Evolutionary conservation across 2,888 invertebrate genomes (phyloP).

Genomic region (Lymantria monacha): DNA sequence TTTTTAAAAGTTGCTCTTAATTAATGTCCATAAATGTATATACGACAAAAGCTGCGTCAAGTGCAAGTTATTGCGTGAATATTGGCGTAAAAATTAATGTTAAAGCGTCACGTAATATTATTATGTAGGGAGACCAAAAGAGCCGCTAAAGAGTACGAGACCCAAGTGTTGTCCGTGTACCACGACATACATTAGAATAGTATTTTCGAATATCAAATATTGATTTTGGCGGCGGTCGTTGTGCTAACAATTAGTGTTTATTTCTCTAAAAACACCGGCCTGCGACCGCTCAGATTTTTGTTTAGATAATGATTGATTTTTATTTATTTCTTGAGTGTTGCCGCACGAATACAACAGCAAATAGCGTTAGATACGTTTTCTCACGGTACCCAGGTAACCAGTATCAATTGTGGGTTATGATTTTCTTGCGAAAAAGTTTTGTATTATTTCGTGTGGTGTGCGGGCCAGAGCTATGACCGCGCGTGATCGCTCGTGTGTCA

Average conservation of each 20-base stretch:
- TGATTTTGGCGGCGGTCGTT: constrained; percentile 77
- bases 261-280: constrained; percentile 78
- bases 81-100: constrained; percentile 21
- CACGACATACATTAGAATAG: constrained; percentile 79
- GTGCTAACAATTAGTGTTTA: constrained; percentile 78
- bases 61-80: constrained; percentile 13
- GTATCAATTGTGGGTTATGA: constrained; percentile 31
- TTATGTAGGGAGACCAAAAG: constrained; percentile 55
- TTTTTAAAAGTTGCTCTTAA: constrained; percentile 9
- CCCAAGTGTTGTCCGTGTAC: constrained; percentile 57
- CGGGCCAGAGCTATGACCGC: constrained; percentile 26
- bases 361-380: constrained; percentile 58
- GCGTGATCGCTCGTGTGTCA: constrained; percentile 58
- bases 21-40: constrained; percentile 5
- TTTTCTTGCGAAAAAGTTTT: constrained; percentile 48
- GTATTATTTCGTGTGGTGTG: constrained; percentile 23
- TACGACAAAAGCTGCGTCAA: constrained; percentile 7
- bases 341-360: constrained; percentile 61
- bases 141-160: constrained; percentile 73
- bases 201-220: constrained; percentile 81
- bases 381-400: constrained; percentile 49
- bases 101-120: constrained; percentile 52
- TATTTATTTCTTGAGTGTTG: constrained; percentile 71
- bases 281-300: constrained; percentile 74
- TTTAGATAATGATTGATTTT: constrained; percentile 78